phyloP scores from a whole-genome alignment of 2,113 vertebrate species.

The Astatoreochromis straeleni region DNA sequence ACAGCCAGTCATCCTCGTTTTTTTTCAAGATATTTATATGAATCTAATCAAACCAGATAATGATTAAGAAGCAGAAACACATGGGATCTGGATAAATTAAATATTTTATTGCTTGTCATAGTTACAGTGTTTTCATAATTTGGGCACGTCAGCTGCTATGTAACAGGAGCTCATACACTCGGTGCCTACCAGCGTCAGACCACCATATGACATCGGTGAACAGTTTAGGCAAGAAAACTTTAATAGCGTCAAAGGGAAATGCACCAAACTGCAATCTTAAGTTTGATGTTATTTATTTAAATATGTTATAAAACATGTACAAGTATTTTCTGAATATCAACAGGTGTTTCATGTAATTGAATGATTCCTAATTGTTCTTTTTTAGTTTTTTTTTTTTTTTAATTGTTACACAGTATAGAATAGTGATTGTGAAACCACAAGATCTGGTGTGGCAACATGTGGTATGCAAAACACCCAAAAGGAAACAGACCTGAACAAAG shows the following conservation, averaged over 20 bases:
- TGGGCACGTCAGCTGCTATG: neutral
- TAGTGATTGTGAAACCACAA: neutral
- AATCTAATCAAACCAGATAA: neutral
- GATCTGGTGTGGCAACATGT: neutral
- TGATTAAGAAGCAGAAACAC: neutral
- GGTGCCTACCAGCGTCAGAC: neutral
- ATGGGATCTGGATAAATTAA: neutral
- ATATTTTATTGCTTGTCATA: neutral
- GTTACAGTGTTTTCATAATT: neutral
- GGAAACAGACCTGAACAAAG: neutral
- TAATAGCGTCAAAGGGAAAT: neutral
- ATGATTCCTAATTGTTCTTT: neutral
- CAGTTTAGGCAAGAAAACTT: neutral
- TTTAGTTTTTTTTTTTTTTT: neutral
- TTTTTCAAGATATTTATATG: neutral
- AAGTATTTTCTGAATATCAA: neutral
- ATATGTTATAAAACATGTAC: neutral
- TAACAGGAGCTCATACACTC: neutral
- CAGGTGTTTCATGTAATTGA: neutral
- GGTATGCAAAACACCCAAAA: neutral
- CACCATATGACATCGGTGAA: neutral
- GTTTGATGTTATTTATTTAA: neutral
- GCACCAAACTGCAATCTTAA: neutral
- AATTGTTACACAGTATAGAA: neutral
- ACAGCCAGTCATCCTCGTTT: neutral